phyloP scores from a whole-genome alignment of 2,113 vertebrate genomes.

The Passer montanus region DNA sequence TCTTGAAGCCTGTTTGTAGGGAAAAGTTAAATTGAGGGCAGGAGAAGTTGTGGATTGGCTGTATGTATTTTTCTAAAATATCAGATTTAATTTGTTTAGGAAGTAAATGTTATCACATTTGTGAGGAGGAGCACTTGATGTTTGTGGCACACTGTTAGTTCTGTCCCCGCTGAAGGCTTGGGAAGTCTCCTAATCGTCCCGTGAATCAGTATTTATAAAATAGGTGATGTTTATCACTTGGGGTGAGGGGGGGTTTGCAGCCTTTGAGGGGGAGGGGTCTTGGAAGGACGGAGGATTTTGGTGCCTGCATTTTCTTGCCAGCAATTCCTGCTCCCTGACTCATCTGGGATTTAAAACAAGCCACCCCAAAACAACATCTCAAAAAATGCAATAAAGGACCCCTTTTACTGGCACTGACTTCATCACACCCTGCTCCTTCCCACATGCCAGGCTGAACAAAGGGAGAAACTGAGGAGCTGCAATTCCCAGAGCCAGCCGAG shows the following conservation, averaged over 20 bases:
- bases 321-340: conserved; percentile 46
- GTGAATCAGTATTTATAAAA: neutral
- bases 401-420: conserved; percentile 49
- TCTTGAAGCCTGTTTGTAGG: neutral
- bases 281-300: neutral
- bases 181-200: neutral
- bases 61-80: neutral
- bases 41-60: neutral
- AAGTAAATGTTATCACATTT: neutral
- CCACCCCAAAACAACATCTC: neutral
- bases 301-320: conserved; percentile 23
- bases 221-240: neutral
- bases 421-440: conserved; percentile 70
- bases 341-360: conserved; percentile 1
- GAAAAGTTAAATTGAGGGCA: conserved; percentile 12
- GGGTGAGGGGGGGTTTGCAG: neutral
- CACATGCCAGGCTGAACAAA: conserved; percentile 54
- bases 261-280: neutral
- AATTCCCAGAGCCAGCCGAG: neutral
- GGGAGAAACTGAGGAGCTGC: neutral
- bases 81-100: conserved; percentile 38
- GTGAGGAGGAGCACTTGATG: neutral
- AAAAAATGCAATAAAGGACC: conserved; percentile 42
- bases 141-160: neutral
- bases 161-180: neutral